These are phyloP conservation scores for Lepetodrilus schrolli DNA, from an alignment of 2,888 invertebrate species.

Conservation along the genomic window DNA sequence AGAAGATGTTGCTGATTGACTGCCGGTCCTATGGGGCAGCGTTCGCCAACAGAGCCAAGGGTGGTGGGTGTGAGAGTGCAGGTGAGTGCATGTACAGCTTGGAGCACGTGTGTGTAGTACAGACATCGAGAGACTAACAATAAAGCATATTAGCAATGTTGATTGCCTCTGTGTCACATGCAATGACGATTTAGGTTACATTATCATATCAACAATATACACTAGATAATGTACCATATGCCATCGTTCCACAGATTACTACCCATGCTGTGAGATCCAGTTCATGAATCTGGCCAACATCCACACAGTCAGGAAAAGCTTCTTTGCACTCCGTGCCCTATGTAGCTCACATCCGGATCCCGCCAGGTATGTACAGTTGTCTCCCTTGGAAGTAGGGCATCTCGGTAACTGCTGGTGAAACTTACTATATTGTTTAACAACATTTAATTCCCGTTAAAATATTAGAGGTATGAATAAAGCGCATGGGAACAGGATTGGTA, in stretches of 20 bases:
- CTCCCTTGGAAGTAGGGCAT: no score
- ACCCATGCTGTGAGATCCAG: conserved; percentile 94
- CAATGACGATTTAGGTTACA: no score
- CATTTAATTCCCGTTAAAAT: no score
- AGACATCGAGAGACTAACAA: background rate
- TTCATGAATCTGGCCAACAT: conserved; percentile 99
- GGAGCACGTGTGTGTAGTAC: no score
- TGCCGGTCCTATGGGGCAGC: conserved; percentile 97
- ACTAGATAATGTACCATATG: no score
- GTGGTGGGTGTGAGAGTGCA: conserved; percentile 96
- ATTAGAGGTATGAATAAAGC: no score
- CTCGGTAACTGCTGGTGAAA: no score
- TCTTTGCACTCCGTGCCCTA: conserved; percentile 86
- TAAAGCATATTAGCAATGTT: background rate
- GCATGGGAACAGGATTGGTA: no score
- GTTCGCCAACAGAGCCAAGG: conserved; percentile 95
- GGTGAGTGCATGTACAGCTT: no score
- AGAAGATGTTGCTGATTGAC: conserved; percentile 92
- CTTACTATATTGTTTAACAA: no score
- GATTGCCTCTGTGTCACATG: no score
- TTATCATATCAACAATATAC: no score
- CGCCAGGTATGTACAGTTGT: conserved; percentile 66
- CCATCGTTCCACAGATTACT: conserved; percentile 83
- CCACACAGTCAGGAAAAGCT: conserved; percentile 94
- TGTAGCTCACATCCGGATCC: conserved; percentile 71